Conservation (phyloP, 2,113 vertebrate genomes). For the Clarias gariepinus region DNA sequence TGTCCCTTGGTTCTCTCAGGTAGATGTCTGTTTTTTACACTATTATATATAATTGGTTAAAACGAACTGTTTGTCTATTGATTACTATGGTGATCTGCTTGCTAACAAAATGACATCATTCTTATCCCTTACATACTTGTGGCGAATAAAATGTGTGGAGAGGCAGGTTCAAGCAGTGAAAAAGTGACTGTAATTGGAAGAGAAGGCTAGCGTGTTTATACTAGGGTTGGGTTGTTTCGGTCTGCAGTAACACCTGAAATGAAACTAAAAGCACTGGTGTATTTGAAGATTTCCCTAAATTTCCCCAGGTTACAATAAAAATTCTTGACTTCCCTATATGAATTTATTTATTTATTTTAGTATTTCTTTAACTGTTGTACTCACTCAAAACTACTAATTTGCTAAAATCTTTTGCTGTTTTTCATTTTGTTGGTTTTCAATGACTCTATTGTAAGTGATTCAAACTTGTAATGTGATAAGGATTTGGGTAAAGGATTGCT, state of each 20-base stretch:
- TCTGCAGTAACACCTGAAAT: background rate
- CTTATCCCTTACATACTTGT: background rate
- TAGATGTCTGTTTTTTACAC: background rate
- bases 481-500: background rate
- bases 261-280: constrained; percentile 33
- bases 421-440: background rate
- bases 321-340: background rate
- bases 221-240: background rate
- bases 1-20: background rate
- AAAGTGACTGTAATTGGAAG: constrained; percentile 3
- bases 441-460: background rate
- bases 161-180: background rate
- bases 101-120: background rate
- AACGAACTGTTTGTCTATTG: background rate
- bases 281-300: background rate
- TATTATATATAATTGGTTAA: background rate
- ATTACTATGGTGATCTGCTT: constrained; percentile 27
- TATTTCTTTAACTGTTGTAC: background rate
- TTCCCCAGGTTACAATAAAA: background rate
- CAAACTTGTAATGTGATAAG: background rate
- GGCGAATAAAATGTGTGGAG: background rate
- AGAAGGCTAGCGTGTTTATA: background rate
- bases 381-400: background rate
- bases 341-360: background rate
- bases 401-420: background rate